These are phyloP conservation scores for Netelia melanura DNA, from an alignment of 2,888 invertebrate genomes.

Conservation along the genomic window DNA sequence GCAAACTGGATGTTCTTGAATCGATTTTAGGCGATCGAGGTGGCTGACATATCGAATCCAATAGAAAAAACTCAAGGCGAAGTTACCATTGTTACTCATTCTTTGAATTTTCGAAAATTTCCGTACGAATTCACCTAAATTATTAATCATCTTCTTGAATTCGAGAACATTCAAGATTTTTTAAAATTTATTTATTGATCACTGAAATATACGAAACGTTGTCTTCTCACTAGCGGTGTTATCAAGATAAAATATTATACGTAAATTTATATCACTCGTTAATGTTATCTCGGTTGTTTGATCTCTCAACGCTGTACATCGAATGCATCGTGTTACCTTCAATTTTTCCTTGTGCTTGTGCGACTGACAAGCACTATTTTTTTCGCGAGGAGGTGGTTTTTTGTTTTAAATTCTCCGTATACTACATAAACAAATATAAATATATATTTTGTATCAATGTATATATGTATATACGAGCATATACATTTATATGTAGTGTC, in stretches of 20 bases:
- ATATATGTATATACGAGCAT: neutral
- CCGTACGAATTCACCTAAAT: too few species aligned
- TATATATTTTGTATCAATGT: neutral
- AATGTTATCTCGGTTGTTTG: neutral
- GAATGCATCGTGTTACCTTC: conserved; percentile 2
- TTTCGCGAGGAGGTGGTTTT: conserved; percentile 8
- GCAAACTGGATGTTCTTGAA: neutral
- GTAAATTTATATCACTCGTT: neutral
- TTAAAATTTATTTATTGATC: too few species aligned
- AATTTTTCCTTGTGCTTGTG: conserved; percentile 13
- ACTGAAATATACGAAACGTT: too few species aligned
- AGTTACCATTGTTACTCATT: too few species aligned
- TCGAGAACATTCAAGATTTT: too few species aligned
- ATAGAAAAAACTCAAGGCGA: too few species aligned
- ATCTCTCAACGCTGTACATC: neutral
- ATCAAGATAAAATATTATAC: too few species aligned
- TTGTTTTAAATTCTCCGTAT: conserved; percentile 50
- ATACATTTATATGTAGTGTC: conserved; percentile 7
- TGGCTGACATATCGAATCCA: too few species aligned
- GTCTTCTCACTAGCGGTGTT: too few species aligned
- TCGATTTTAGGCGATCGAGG: too few species aligned
- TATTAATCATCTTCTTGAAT: too few species aligned
- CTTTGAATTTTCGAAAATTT: too few species aligned
- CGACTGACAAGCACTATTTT: conserved; percentile 45
- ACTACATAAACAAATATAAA: neutral